phyloP scores from a whole-genome alignment of 2,113 vertebrate species.

The Rhea pennata region DNA sequence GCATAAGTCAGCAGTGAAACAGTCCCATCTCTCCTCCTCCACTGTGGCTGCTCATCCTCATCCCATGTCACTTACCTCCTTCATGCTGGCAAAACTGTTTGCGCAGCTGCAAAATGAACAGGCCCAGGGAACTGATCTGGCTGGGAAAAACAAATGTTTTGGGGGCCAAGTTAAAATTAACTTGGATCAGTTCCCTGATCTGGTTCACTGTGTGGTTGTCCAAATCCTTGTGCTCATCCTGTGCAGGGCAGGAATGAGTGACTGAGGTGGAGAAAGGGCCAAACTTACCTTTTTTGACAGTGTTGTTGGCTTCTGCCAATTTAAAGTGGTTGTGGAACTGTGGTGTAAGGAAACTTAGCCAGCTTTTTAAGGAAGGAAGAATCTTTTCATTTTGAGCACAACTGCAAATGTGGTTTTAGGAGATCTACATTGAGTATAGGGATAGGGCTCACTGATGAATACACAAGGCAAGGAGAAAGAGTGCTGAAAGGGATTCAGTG shows the following conservation, averaged over 20 bases:
- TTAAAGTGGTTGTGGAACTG: not conserved
- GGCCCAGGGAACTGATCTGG: slow-evolving; percentile 9
- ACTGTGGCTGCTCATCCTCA: not conserved
- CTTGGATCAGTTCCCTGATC: slow-evolving; percentile 41
- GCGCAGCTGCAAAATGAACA: slow-evolving; percentile 11
- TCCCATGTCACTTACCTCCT: not conserved
- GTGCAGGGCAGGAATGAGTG: not conserved
- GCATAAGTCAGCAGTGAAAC: not conserved
- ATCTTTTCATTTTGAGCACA: not conserved
- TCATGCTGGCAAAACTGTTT: slow-evolving; percentile 41
- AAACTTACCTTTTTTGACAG: slow-evolving; percentile 26
- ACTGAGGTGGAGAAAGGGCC: not conserved
- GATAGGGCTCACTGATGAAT: not conserved
- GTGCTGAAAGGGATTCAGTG: not conserved
- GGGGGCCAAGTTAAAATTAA: not conserved
- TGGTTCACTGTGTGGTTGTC: not conserved
- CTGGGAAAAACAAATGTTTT: slow-evolving; percentile 19
- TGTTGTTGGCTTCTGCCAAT: not conserved
- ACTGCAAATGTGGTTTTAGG: not conserved
- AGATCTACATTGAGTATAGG: not conserved
- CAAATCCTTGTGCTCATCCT: slow-evolving; percentile 2
- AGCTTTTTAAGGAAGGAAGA: not conserved
- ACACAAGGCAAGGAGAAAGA: not conserved
- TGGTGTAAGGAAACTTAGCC: not conserved
- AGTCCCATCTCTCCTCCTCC: slow-evolving; percentile 15